phyloP scores from a whole-genome alignment of 2,888 invertebrate genomes.

The Leuctra nigra region DNA sequence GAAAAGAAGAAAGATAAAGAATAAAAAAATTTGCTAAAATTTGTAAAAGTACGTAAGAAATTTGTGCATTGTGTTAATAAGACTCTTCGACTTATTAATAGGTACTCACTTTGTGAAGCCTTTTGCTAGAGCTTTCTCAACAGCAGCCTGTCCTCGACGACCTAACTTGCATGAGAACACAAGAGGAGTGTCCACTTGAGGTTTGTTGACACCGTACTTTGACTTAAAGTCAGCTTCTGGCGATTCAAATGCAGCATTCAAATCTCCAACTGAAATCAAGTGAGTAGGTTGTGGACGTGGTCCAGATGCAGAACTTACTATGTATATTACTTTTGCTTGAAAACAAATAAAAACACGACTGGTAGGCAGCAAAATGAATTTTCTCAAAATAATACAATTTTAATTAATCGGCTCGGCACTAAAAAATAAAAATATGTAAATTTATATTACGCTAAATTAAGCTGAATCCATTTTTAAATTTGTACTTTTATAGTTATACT shows the following conservation, averaged over 20 bases:
- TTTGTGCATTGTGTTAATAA: no score
- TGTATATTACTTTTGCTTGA: background rate
- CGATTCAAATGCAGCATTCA: constrained; percentile 43
- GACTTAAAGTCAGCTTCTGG: constrained; percentile 49
- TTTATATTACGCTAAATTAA: background rate
- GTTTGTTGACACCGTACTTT: constrained; percentile 52
- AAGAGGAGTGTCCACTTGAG: constrained; percentile 49
- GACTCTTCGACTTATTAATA: no score
- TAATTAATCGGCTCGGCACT: no score
- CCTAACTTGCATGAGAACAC: constrained; percentile 66
- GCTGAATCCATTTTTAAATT: background rate
- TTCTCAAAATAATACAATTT: no score
- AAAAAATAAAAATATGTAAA: no score
- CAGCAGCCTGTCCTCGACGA: constrained; percentile 54
- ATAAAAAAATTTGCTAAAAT: no score
- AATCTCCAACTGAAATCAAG: constrained; percentile 46
- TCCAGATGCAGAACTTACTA: no score
- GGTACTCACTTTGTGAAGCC: constrained; percentile 58
- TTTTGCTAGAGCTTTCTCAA: constrained; percentile 47
- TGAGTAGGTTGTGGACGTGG: no score
- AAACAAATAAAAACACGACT: background rate
- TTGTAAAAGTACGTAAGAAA: no score
- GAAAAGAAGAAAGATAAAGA: no score
- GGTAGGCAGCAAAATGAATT: background rate
- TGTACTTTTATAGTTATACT: background rate